Conservation (phyloP, 2,797 vertebrate genomes). For the Euphonia xanthogaster region DNA sequence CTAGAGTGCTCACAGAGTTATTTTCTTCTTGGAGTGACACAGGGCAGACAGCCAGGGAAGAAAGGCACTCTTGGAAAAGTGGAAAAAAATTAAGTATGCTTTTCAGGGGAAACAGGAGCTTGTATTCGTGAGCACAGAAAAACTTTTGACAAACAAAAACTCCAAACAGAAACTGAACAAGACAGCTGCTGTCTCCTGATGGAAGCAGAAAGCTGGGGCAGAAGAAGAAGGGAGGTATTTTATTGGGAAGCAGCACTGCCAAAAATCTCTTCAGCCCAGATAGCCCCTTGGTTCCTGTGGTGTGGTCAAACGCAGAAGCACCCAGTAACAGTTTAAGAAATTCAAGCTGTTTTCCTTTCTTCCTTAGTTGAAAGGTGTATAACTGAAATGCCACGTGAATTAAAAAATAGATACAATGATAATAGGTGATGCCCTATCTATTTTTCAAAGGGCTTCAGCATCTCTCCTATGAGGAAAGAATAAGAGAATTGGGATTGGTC, state of each 20-base stretch:
- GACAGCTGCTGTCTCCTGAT: not conserved
- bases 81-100: not conserved
- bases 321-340: not conserved
- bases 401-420: not conserved
- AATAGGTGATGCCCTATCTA: not conserved
- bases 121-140: not conserved
- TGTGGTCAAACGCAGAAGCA: not conserved
- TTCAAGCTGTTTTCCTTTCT: not conserved
- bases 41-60: not conserved
- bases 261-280: not conserved
- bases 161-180: not conserved
- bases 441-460: not conserved
- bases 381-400: not conserved
- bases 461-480: not conserved
- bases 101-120: not conserved
- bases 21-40: not conserved
- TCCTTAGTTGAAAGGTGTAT: not conserved
- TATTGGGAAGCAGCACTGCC: not conserved
- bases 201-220: not conserved
- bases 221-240: not conserved
- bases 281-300: not conserved
- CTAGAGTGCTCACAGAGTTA: not conserved
- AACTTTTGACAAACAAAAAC: not conserved
- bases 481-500: not conserved
- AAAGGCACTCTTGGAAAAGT: not conserved